Evolutionary conservation across 2,797 vertebrate species (phyloP), one percentile per base, ranked within the genome.

Genomic region (Schizothorax lantsangensis): DNA sequence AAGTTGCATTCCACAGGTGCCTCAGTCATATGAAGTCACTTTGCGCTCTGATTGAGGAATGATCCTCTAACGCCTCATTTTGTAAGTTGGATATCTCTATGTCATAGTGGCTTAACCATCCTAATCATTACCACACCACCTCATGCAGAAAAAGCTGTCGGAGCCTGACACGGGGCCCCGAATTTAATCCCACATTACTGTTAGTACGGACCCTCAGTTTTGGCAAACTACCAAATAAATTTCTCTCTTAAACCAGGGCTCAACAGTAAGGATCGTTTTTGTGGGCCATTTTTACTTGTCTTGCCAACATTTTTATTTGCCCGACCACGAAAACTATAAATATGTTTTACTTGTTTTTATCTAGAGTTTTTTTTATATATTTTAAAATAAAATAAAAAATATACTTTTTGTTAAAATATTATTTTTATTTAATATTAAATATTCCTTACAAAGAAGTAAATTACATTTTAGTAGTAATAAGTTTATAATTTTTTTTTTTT

Each of bases 71-170:
- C 92, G 90, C 92, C 92, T 86, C 6, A 66, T 91, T 86, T 88
- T 86, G 90, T 86, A 92, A 92, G 93, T 90, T 91, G 89, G 90
- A 94, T 92, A 94, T 95, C 95, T 95, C 92, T 91, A 93, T 95
- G 93, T 95, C 94, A 94, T 88, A 83, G 91, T 86, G 93, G 93
- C 92, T 94, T 94, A 94, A 92, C 89, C 84, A 84, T 93, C 88
- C 87, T 95, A 95, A 96, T 95, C 93, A 95, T 93, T 95, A 94
- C 94, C 95, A 95, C 92, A 92, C 94, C 88, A 71, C 93, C 87
- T 93, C 92, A 85, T 91, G 89, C 89, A 93, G 92, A 90, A 88
- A 88, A 85, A 73, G 89, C 89, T 91, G 87, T 90, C 91, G 47
- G 26, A 66, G 88, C 89, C 91, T 89, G 92, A 93, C 90, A 93